Percentiles rank a stretch among this genome's conserved stretches.
Conservation (phyloP, 2,888 invertebrate species). For the Gymnosoma rotundatum region DNA sequence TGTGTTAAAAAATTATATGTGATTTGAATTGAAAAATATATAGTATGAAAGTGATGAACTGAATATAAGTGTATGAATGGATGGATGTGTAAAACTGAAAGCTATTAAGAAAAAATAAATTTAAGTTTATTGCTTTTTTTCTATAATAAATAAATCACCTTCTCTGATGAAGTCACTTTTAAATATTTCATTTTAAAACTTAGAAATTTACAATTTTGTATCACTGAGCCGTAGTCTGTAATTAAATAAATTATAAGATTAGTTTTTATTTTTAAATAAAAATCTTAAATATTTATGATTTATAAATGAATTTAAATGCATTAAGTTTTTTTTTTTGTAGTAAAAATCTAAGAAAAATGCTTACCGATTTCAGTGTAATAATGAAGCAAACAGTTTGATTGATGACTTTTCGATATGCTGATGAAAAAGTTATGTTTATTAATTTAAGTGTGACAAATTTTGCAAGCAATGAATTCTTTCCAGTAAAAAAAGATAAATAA, state of each 20-base stretch:
- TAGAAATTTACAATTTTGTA: constrained; percentile 53
- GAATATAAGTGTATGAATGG: background rate
- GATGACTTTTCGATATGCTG: constrained; percentile 12
- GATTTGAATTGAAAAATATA: background rate
- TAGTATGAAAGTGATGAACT: background rate
- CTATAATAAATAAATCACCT: constrained; percentile 47
- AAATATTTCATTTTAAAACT: constrained; percentile 7
- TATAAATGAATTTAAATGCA: constrained; percentile 15
- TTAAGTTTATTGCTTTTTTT: constrained; percentile 13
- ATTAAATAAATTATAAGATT: constrained; percentile 46
- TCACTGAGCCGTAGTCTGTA: constrained; percentile 54
- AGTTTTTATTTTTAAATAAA: constrained; percentile 8
- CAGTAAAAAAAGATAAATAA: no score
- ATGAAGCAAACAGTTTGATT: constrained; percentile 18
- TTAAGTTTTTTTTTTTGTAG: background rate
- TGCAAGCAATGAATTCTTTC: no score
- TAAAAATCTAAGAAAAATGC: constrained; percentile 25
- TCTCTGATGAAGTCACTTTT: constrained; percentile 17
- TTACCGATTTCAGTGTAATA: constrained; percentile 35
- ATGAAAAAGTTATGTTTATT: constrained; percentile 1
- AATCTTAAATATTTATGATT: background rate
- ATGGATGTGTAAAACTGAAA: constrained; percentile 1
- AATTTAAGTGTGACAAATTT: background rate
- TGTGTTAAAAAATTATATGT: background rate
- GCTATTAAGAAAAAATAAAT: background rate